Percentiles rank a stretch among this genome's conserved stretches.
Conservation (phyloP, 1,140 invertebrate genomes). For the Drepana arcuata region DNA sequence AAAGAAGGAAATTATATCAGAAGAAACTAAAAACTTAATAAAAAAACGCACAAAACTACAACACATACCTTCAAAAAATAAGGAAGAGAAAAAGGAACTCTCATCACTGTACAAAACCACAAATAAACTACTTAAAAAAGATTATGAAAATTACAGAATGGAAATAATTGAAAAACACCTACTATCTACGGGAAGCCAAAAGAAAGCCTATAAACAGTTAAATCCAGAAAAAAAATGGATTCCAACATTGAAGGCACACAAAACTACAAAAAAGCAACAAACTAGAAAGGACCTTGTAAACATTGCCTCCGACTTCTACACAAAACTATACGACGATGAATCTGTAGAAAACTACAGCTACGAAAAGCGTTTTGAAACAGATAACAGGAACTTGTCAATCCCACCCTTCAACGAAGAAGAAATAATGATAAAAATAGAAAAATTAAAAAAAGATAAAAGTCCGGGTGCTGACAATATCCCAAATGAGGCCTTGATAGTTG, state of each 20-base stretch:
- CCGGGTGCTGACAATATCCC: constrained; percentile 13
- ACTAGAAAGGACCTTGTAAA: constrained; percentile 13
- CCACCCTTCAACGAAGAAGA: constrained; percentile 5
- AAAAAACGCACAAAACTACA: constrained; percentile 11
- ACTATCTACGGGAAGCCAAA: constrained; percentile 4
- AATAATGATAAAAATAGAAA: constrained; percentile 6
- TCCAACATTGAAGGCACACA: constrained; percentile 3
- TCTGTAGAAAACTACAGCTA: background rate
- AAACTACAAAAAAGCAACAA: constrained; percentile 1
- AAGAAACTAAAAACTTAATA: constrained; percentile 11
- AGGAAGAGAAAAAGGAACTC: constrained; percentile 17
- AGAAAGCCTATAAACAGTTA: constrained; percentile 12
- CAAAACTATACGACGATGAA: constrained; percentile 10
- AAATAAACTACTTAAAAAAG: constrained; percentile 19
- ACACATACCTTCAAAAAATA: constrained; percentile 8
- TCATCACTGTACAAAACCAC: constrained; percentile 15
- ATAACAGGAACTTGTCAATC: background rate
- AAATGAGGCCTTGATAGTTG: constrained; percentile 12
- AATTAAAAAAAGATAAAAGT: constrained; percentile 13
- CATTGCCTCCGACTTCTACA: constrained; percentile 11
- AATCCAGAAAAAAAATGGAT: constrained; percentile 10
- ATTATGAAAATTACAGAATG: constrained; percentile 17
- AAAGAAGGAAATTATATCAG: constrained; percentile 10
- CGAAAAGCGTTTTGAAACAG: background rate
- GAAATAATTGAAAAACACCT: constrained; percentile 10